These are phyloP conservation scores for Allochrocebus solatus DNA, from an alignment of 2,797 vertebrate species.

Conservation along the genomic window DNA sequence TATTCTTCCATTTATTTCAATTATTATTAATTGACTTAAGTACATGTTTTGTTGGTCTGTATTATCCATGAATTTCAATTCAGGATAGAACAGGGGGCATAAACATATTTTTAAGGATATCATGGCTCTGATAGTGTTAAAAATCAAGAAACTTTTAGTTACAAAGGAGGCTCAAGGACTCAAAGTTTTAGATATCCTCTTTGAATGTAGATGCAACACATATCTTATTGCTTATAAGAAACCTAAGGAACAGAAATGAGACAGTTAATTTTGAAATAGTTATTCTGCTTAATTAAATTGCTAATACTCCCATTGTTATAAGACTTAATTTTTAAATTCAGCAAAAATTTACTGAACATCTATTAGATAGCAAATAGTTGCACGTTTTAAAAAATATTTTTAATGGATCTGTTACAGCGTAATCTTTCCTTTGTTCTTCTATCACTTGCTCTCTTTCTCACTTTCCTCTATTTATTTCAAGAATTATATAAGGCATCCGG, in stretches of 20 bases:
- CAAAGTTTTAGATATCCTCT: not conserved
- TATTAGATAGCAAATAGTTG: not conserved
- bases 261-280: slow-evolving; percentile 52
- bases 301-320: not conserved
- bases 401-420: not conserved
- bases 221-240: slow-evolving; percentile 48
- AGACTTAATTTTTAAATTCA: not conserved
- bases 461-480: not conserved
- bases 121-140: not conserved
- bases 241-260: slow-evolving; percentile 43
- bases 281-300: slow-evolving; percentile 44
- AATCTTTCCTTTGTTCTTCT: not conserved
- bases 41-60: not conserved
- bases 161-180: not conserved
- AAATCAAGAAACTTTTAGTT: not conserved
- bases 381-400: not conserved
- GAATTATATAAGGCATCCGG: not conserved
- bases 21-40: not conserved
- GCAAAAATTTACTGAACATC: not conserved
- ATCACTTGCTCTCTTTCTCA: not conserved
- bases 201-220: not conserved
- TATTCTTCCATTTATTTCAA: not conserved
- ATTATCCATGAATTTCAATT: not conserved
- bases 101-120: not conserved
- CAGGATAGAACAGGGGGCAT: not conserved